phyloP scores from a whole-genome alignment of 1,140 invertebrate species.

The Drosophila rufa region DNA sequence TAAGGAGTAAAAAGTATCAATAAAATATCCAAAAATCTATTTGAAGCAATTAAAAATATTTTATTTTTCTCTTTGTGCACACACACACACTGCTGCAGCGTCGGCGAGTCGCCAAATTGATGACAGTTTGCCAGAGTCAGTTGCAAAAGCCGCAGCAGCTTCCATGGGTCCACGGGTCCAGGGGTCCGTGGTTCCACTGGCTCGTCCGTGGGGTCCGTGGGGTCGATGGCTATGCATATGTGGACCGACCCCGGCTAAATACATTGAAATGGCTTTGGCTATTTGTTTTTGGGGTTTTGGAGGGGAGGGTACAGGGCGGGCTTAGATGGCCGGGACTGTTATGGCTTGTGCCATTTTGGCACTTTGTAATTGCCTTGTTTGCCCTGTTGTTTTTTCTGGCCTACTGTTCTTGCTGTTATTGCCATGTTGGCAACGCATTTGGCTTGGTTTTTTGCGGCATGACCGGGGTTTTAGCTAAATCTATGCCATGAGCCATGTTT shows the following conservation, averaged over 20 bases:
- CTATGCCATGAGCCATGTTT: constrained; percentile 71
- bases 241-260: constrained; percentile 73
- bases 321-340: constrained; percentile 56
- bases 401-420: constrained; percentile 68
- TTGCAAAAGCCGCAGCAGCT: constrained; percentile 77
- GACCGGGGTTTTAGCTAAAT: constrained; percentile 64
- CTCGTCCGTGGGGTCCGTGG: constrained; percentile 10
- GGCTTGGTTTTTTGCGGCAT: constrained; percentile 51
- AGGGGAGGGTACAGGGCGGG: background rate
- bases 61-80: constrained; percentile 28
- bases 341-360: constrained; percentile 81
- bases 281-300: constrained; percentile 73
- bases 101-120: constrained; percentile 71
- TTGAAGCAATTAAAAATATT: too few relatives aligned
- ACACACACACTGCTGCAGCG: constrained; percentile 30
- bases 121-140: constrained; percentile 79
- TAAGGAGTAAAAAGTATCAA: background rate
- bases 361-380: constrained; percentile 83
- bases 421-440: constrained; percentile 73
- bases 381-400: constrained; percentile 67
- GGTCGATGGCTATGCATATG: constrained; percentile 66
- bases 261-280: constrained; percentile 81
- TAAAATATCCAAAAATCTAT: background rate
- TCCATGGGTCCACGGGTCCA: constrained; percentile 39
- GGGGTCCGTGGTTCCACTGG: constrained; percentile 14